Conservation (phyloP, 2,888 invertebrate species). For the Cataglyphis livida region DNA sequence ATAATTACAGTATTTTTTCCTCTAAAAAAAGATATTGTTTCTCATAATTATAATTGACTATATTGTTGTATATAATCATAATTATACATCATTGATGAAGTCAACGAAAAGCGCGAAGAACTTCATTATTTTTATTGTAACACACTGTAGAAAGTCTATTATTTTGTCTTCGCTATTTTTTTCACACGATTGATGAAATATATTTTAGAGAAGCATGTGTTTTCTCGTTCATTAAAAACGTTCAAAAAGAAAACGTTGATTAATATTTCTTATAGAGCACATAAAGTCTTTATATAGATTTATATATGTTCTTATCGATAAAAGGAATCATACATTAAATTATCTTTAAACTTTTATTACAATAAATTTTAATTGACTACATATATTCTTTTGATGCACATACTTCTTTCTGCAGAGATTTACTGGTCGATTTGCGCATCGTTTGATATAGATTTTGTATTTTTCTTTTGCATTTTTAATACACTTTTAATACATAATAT, state of each 20-base stretch:
- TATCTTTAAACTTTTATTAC: conserved; percentile 1
- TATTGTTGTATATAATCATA: background rate
- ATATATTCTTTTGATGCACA: background rate
- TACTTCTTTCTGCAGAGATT: background rate
- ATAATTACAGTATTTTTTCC: background rate
- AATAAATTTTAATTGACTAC: background rate
- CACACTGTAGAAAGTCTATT: conserved; percentile 4
- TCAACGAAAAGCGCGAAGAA: conserved; percentile 14
- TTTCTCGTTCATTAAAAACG: background rate
- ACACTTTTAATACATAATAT: background rate
- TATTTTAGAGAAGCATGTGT: conserved; percentile 15
- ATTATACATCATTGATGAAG: conserved; percentile 8
- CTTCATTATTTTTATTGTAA: background rate
- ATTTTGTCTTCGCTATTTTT: background rate
- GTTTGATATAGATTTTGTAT: background rate
- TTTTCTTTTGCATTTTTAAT: background rate
- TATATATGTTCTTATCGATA: background rate
- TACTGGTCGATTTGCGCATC: background rate
- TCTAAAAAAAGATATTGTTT: background rate
- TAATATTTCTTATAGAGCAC: background rate
- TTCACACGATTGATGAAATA: background rate
- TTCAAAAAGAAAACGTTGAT: background rate
- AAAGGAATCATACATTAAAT: background rate
- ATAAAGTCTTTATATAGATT: background rate
- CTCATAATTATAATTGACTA: conserved; percentile 38